phyloP scores from a whole-genome alignment of 1,140 invertebrate species.

The Glomeris maerens region DNA sequence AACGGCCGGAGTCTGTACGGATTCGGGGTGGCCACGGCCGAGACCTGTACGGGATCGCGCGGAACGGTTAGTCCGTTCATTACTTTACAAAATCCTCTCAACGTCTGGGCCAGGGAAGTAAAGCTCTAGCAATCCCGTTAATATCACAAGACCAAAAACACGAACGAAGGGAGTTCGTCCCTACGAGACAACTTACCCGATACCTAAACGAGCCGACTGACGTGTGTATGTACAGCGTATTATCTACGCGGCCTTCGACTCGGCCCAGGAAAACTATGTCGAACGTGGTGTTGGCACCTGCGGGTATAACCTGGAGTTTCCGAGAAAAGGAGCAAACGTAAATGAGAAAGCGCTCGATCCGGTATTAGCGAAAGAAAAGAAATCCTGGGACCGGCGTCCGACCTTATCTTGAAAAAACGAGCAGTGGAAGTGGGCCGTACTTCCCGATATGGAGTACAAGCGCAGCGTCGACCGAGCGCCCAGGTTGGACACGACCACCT shows the following conservation, averaged over 20 bases:
- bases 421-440: conserved; percentile 74
- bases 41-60: conserved; percentile 42
- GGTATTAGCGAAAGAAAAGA: conserved; percentile 12
- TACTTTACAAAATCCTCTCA: too few relatives aligned
- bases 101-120: too few relatives aligned
- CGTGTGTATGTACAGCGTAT: conserved; percentile 81
- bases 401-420: conserved; percentile 85
- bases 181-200: conserved; percentile 37
- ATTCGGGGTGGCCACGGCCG: conserved; percentile 65
- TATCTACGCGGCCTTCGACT: conserved; percentile 71
- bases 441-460: conserved; percentile 71
- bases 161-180: conserved; percentile 5
- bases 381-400: conserved; percentile 1
- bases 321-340: conserved; percentile 18
- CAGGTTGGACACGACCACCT: conserved; percentile 61
- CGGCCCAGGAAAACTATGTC: conserved; percentile 87
- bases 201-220: conserved; percentile 73
- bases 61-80: conserved; percentile 12
- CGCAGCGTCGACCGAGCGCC: conserved; percentile 60
- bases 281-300: conserved; percentile 83
- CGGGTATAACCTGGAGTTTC: conserved; percentile 55
- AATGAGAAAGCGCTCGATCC: conserved; percentile 3
- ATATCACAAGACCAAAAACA: conserved; percentile 12
- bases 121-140: too few relatives aligned
- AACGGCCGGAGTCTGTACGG: conserved; percentile 77